These are phyloP conservation scores for Sebastolobus alascanus DNA, from an alignment of 2,797 vertebrate genomes.

Conservation along the genomic window DNA sequence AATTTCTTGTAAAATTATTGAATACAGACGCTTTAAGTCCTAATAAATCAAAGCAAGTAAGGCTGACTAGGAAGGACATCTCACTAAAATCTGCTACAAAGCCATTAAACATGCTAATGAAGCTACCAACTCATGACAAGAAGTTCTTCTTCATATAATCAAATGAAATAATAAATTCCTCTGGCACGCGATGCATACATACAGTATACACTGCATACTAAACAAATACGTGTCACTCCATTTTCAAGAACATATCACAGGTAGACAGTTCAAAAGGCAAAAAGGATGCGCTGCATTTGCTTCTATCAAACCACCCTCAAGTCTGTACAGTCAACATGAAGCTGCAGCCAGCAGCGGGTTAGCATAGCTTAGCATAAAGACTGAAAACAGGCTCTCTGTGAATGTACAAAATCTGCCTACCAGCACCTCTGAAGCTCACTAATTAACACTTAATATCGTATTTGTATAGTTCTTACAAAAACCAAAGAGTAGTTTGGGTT, in stretches of 20 bases:
- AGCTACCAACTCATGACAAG: background rate
- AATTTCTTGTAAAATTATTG: too few species aligned
- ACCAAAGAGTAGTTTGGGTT: rapidly evolving
- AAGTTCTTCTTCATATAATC: background rate
- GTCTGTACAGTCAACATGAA: background rate
- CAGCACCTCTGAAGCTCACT: background rate
- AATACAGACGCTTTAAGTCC: too few species aligned
- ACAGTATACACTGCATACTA: background rate
- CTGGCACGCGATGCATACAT: background rate
- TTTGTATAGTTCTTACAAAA: conserved; percentile 6
- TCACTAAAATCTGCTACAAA: background rate
- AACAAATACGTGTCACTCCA: background rate
- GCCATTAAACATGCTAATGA: background rate
- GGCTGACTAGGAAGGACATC: background rate
- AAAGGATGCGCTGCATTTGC: background rate
- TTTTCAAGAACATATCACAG: background rate
- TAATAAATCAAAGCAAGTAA: background rate
- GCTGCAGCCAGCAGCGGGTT: background rate
- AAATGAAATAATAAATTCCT: background rate
- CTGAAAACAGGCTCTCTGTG: background rate
- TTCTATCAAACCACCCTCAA: background rate
- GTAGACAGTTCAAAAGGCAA: background rate
- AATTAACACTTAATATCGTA: background rate
- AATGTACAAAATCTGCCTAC: conserved; percentile 5
- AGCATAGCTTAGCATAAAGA: background rate